Base-by-base conservation (phyloP, 2,888 invertebrate genomes). In the Acleris cristana region DNA sequence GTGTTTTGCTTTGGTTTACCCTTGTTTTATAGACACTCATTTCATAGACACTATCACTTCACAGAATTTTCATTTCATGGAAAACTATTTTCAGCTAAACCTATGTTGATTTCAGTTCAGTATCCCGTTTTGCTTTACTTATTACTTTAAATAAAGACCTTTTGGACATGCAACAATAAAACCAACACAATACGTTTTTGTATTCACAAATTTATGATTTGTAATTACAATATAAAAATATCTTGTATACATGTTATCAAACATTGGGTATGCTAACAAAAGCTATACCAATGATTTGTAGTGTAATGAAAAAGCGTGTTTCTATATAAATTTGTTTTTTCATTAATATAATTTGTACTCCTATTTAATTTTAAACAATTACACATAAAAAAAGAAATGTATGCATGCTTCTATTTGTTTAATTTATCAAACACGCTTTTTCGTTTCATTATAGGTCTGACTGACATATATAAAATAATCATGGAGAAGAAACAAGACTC, bases 401-500 rank as follows among this genome's bases (percentile, higher is more conserved):
- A 10, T 34, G 40, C 44, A 66, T 65, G 55, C 54, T 70, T 72
- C 34, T 69, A 75, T 76, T 74, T 71, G 73, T 71, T 65, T 71
- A 79, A 75, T 70, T 79, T 78, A 83, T 83, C 83, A 88, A 91
- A 89, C 90, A 92, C 92, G 91, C 91, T 88, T 87, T 87, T 82
- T 88, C 88, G 83, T 92, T 89, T 92, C 86, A 78, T 90, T 92
- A 80, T 89, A 92, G 92, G 87, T 90, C 79, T 87, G 84, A 85
- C 79, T 34, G 34, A 34, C 34, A 34, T 30, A 30, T 30, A 76
- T 70, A 64, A 65, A 64, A 72, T 68, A 73, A 74, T 70, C 72
- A 92, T 92, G 92, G 92, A 88, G 74, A 82, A 78, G 72, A 89
- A 85, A 77, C 75, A 76, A 59, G 87, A 88, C 71, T 82, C 85